These are phyloP conservation scores for Caradrina clavipalpis DNA, from an alignment of 2,888 invertebrate species.

Conservation along the genomic window DNA sequence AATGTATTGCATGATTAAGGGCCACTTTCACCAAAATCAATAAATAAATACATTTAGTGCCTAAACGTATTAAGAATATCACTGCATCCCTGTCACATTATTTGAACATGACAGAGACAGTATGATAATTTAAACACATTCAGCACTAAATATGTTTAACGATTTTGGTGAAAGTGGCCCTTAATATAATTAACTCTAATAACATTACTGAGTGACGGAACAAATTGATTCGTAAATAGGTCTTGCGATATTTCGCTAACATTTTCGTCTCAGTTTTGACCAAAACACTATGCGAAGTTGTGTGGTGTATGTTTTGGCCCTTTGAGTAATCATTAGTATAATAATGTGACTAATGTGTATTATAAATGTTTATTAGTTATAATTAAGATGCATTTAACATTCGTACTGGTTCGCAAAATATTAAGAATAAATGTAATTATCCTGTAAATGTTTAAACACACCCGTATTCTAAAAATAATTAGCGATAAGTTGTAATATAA, in stretches of 20 bases:
- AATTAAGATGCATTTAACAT: constrained; percentile 42
- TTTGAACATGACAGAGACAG: too few species aligned
- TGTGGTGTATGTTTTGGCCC: too few species aligned
- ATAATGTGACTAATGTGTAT: neutral
- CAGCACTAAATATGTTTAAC: too few species aligned
- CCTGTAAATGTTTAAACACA: constrained; percentile 5
- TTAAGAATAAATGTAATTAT: constrained; percentile 6
- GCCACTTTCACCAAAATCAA: too few species aligned
- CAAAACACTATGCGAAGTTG: too few species aligned
- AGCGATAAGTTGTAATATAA: constrained; percentile 37
- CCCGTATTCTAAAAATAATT: constrained; percentile 36
- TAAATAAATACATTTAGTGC: too few species aligned
- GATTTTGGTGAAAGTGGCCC: too few species aligned
- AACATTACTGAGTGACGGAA: neutral
- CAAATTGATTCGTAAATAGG: neutral
- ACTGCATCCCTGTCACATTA: too few species aligned
- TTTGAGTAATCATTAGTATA: neutral
- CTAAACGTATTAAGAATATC: too few species aligned
- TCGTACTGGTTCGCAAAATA: constrained; percentile 23
- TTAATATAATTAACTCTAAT: neutral
- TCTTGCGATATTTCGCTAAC: neutral
- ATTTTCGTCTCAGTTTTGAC: neutral
- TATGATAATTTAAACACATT: too few species aligned
- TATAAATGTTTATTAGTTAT: constrained; percentile 30
- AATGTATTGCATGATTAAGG: neutral